Base-by-base conservation (phyloP, 2,113 vertebrate genomes). In the Montifringilla adamsi region DNA sequence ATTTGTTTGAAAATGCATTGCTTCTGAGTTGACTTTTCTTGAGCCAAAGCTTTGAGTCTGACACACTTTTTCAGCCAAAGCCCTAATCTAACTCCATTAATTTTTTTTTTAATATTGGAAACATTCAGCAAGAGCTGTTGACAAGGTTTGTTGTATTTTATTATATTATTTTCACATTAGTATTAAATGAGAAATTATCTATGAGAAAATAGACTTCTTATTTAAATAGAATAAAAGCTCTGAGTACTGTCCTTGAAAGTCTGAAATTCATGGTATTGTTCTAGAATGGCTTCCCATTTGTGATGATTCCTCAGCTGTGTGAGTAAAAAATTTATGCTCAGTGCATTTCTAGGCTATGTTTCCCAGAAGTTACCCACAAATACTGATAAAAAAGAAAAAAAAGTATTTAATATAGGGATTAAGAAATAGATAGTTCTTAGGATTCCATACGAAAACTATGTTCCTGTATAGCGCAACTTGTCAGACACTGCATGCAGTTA, bases 21-120 rank as follows among this genome's bases (percentile, higher is more conserved):
- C 10, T 91, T 92, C 56, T 93, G 37, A 14, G 3, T 68, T 89
- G 69, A 80, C 20, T 87, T 68, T 93, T 92, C 63, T 92, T 67
- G 33, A 39, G 58, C n/a, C 53, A 79, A 39, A 87, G 2, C 16
- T 76, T 91, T 66, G 15, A 9, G 15, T 64, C 22, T 43, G 49
- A 78, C 7, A 64, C 7, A 14, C 28, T 52, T 89, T 94, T 91
- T 52, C 33, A 91, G 19, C 4, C 22, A 87, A 78, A 88, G 1
- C 8, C 49, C 15, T 78, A 73, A 76, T 44, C 11, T 49, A 74
- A 46, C 4, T 2, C 2, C 24, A 44, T n/a, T 53, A 72, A 37
- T 31, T 26, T 53, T 58, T 16, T 16, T n/a, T 58, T 23, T 21
- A 43, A 28, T 56, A 37, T 37, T 75, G 60, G 49, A 92, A 94